These are phyloP conservation scores for Oceanites oceanicus DNA, from an alignment of 2,113 vertebrate genomes.

Conservation along the genomic window DNA sequence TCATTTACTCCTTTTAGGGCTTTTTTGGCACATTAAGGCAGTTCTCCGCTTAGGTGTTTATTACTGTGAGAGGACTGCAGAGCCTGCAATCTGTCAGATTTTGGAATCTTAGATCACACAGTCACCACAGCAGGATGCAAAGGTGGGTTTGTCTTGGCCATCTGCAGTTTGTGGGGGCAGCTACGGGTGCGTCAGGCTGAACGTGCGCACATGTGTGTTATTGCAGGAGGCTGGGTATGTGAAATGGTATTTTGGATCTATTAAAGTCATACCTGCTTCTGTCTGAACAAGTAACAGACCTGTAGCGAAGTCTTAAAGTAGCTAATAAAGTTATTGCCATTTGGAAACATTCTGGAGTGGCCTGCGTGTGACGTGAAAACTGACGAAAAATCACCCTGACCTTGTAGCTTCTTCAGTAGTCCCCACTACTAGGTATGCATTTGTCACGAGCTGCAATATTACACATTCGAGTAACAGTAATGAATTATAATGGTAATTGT, in stretches of 20 bases:
- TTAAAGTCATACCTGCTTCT: not conserved
- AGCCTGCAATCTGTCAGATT: not conserved
- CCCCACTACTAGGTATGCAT: not conserved
- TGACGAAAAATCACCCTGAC: not conserved
- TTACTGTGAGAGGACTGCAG: not conserved
- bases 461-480: not conserved
- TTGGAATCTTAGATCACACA: not conserved
- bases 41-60: not conserved
- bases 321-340: not conserved
- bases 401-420: not conserved
- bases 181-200: not conserved
- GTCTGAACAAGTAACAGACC: not conserved
- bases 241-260: not conserved
- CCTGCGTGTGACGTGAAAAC: accelerated
- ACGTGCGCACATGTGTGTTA: accelerated
- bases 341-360: accelerated
- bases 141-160: not conserved
- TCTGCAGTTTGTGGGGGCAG: not conserved
- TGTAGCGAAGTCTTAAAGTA: not conserved
- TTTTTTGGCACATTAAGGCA: not conserved
- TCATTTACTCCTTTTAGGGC: not conserved
- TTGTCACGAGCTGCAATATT: not conserved
- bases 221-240: not conserved
- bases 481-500: not conserved
- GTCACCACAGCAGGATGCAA: not conserved